Evolutionary conservation across 2,113 vertebrate genomes (phyloP).

Genomic region (Apus apus): DNA sequence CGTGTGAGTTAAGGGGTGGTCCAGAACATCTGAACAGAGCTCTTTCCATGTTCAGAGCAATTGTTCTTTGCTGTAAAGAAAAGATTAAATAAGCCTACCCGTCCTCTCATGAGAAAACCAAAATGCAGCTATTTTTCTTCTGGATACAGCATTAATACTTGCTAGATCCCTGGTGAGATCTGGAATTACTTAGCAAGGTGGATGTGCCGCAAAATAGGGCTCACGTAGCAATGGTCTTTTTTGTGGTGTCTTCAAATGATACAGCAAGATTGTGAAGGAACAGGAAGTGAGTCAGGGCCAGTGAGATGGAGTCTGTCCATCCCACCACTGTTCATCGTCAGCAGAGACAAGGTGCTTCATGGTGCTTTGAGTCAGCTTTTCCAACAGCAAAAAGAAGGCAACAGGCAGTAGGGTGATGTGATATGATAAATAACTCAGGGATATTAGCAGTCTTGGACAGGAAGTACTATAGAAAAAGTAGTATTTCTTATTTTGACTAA

Average conservation of each 20-base stretch:
- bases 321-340: not conserved
- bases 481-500: conserved; percentile 12
- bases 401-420: not conserved
- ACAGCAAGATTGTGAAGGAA: fast-evolving
- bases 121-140: not conserved
- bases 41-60: not conserved
- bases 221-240: not conserved
- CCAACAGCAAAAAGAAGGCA: not conserved
- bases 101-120: not conserved
- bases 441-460: not conserved
- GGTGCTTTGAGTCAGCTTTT: not conserved
- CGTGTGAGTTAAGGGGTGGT: not conserved
- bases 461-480: not conserved
- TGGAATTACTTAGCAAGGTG: not conserved
- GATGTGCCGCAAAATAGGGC: not conserved
- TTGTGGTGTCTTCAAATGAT: not conserved
- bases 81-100: not conserved
- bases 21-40: not conserved
- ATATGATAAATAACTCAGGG: not conserved
- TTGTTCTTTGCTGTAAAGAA: not conserved
- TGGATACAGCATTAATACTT: not conserved
- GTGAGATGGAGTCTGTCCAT: not conserved
- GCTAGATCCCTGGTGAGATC: not conserved
- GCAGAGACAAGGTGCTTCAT: not conserved
- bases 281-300: not conserved